Base-by-base conservation (phyloP, 2,797 vertebrate species). In the Sebastolobus altivelis region DNA sequence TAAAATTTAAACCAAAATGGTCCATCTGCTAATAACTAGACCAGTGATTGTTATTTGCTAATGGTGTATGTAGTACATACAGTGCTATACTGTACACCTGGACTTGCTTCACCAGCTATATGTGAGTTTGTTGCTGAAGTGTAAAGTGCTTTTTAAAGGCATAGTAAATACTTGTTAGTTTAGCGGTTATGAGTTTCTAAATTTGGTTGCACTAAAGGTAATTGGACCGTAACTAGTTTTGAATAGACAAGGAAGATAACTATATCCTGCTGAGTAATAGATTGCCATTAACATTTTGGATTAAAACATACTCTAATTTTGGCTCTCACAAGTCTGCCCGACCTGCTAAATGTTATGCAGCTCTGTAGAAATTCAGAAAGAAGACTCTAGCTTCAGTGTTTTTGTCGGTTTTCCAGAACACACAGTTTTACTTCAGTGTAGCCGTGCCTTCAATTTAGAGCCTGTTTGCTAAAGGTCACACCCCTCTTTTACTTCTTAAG, bases 101-200 rank as follows among this genome's bases (percentile, higher is more conserved):
- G 8, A 77, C 55, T 38, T 38, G 67, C 55, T 82, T 86, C 60
- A 72, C 46, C 88, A 83, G 2, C 69, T 72, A 12, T 33, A 49
- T 89, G 82, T 59, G 77, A 88, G 35, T 86, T 89, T 92, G 80
- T 66, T 79, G 69, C 71, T 69, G 7, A 75, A 29, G 77, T 90
- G 89, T 81, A 40, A 92, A 81, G 67, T 9, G 59, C 81, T 82
- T 87, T 88, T 85, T 80, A 69, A 88, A 86, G 76, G 22, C 25
- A 37, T 85, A 4, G 52, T 79, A 76, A 66, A 82, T 61, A 61
- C 75, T 16, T 88, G 86, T 80, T 76, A 87, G 40, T 52, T 79
- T 77, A 18, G 13, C 38, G 73, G 61, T 72, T 65, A 76, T 75
- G 60, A 67, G 70, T 43, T 54, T 33, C 66, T 74, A 62, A 22